These are phyloP conservation scores for Rapana venosa DNA, from an alignment of 2,888 invertebrate species.

Conservation along the genomic window DNA sequence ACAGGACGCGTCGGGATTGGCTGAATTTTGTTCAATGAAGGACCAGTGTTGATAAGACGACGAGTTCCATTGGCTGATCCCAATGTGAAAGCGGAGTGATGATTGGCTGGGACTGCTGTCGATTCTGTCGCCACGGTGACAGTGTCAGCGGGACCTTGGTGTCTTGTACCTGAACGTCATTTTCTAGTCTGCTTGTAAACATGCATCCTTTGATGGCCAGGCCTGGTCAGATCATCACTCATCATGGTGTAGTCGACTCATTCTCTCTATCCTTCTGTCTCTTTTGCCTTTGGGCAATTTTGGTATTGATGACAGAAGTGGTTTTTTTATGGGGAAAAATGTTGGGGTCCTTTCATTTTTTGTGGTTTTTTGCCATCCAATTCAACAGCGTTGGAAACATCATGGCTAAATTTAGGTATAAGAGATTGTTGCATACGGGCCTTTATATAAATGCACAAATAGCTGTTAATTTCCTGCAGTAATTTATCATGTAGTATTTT, in stretches of 20 bases:
- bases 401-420: no score
- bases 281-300: neutral
- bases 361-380: neutral
- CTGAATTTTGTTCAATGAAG: neutral
- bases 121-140: neutral
- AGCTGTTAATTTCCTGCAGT: no score
- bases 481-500: no score
- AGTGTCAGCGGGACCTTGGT: neutral
- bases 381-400: no score
- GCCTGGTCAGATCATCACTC: neutral
- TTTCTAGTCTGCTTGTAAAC: constrained; percentile 4
- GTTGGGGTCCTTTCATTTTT: neutral
- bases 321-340: neutral
- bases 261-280: neutral
- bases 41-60: neutral
- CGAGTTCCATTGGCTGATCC: neutral
- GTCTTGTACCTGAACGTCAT: neutral
- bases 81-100: neutral
- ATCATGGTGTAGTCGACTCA: neutral
- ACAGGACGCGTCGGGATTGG: neutral
- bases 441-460: no score
- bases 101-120: neutral
- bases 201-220: neutral
- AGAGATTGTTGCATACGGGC: no score
- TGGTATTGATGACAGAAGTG: neutral